These are phyloP conservation scores for Acropternis orthonyx DNA, from an alignment of 2,797 vertebrate genomes.

Conservation along the genomic window DNA sequence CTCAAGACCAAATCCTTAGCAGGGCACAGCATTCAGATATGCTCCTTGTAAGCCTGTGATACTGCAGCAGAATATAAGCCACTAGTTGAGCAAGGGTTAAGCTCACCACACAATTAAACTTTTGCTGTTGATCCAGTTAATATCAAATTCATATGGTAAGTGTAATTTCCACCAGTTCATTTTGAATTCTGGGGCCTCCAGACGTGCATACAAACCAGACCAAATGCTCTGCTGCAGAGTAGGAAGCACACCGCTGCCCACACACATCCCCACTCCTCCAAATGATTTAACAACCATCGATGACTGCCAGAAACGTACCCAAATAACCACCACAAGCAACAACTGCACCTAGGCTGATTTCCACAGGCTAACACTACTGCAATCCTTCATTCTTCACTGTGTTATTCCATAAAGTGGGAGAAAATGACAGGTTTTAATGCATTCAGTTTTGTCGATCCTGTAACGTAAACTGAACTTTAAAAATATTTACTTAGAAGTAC, in stretches of 20 bases:
- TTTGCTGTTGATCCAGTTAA: neutral
- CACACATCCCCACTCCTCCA: neutral
- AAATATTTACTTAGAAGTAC: neutral
- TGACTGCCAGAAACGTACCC: neutral
- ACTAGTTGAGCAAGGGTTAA: neutral
- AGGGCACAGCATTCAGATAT: neutral
- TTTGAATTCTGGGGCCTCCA: neutral
- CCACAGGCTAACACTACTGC: neutral
- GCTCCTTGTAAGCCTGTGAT: no score
- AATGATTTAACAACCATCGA: neutral
- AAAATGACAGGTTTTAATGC: rapidly evolving
- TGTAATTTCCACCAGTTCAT: neutral
- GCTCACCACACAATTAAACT: neutral
- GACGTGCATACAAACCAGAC: rapidly evolving
- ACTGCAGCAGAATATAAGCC: neutral
- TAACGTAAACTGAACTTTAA: neutral
- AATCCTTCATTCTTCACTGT: neutral
- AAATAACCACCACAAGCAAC: neutral
- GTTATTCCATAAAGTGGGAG: neutral
- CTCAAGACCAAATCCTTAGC: neutral
- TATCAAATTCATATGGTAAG: neutral
- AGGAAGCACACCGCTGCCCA: neutral
- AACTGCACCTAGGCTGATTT: neutral
- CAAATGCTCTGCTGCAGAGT: rapidly evolving
- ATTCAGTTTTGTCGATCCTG: neutral